A percentile compares a stretch with the other conserved stretches of the same genome.
Evolutionary conservation across 2,113 vertebrate genomes (phyloP).

Genomic region (Calidris pygmaea): DNA sequence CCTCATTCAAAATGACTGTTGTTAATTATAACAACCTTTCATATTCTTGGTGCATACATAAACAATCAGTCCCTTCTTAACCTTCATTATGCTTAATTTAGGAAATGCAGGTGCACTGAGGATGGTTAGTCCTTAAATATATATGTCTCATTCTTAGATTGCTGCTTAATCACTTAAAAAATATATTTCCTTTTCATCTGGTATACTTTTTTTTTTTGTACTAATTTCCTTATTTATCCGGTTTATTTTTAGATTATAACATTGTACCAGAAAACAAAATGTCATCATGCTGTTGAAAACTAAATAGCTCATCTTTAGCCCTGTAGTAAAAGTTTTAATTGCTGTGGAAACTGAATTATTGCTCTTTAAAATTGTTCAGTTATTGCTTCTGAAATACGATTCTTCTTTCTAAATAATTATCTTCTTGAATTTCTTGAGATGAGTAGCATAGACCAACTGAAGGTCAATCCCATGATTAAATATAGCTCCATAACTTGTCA

Average conservation of each 20-base stretch:
- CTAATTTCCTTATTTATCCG: neutral
- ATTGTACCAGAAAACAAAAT: neutral
- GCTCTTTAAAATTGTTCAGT: neutral
- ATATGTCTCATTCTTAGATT: neutral
- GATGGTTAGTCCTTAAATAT: neutral
- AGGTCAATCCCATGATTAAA: neutral
- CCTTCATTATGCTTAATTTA: neutral
- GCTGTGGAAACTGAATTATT: neutral
- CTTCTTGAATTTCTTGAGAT: neutral
- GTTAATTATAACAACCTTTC: neutral
- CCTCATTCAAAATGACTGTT: neutral
- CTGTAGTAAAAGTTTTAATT: slow-evolving; percentile 3
- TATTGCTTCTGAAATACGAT: neutral
- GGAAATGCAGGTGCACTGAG: neutral
- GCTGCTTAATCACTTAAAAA: neutral
- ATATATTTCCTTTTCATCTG: neutral
- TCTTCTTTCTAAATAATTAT: neutral
- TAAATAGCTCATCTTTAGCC: neutral
- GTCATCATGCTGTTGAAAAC: neutral
- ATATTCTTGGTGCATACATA: neutral
- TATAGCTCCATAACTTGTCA: neutral
- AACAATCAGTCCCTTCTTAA: neutral
- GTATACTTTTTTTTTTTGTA: neutral
- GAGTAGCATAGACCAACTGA: neutral
- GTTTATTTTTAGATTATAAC: neutral